Evolutionary conservation across 1,140 invertebrate species (phyloP).

Genomic region (Pachypsylla venusta): DNA sequence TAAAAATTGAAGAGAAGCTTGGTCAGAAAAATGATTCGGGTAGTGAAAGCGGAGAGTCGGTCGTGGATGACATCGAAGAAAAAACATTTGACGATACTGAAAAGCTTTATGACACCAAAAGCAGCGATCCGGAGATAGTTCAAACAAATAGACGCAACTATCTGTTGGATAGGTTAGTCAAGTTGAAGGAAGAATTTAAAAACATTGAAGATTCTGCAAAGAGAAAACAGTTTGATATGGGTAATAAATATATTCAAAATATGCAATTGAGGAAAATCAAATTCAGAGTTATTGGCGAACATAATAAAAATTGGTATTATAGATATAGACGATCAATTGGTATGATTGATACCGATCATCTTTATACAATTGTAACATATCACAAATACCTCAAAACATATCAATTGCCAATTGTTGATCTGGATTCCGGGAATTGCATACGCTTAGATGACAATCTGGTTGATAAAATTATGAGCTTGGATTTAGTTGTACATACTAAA

Average conservation of each 20-base stretch:
- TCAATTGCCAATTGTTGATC: neutral
- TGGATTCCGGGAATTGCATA: neutral
- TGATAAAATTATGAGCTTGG: neutral
- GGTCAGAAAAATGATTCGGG: too few relatives aligned
- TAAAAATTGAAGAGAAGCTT: neutral
- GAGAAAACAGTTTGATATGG: too few relatives aligned
- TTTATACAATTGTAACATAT: neutral
- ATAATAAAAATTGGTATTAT: conserved; percentile 6
- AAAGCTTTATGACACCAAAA: too few relatives aligned
- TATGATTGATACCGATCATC: neutral
- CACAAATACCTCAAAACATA: neutral
- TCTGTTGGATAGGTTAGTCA: too few relatives aligned
- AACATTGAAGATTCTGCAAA: too few relatives aligned
- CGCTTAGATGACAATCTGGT: neutral
- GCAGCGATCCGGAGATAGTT: too few relatives aligned
- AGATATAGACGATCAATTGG: neutral
- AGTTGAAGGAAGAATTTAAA: too few relatives aligned
- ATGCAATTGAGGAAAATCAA: neutral
- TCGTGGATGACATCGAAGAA: too few relatives aligned
- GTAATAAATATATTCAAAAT: neutral
- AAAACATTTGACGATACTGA: too few relatives aligned
- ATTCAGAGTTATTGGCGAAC: neutral
- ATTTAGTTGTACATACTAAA: too few relatives aligned
- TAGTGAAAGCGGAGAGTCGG: too few relatives aligned
- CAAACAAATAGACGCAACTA: too few relatives aligned